phyloP scores from a whole-genome alignment of 1,140 invertebrate genomes.

The Platorchestia sp. region DNA sequence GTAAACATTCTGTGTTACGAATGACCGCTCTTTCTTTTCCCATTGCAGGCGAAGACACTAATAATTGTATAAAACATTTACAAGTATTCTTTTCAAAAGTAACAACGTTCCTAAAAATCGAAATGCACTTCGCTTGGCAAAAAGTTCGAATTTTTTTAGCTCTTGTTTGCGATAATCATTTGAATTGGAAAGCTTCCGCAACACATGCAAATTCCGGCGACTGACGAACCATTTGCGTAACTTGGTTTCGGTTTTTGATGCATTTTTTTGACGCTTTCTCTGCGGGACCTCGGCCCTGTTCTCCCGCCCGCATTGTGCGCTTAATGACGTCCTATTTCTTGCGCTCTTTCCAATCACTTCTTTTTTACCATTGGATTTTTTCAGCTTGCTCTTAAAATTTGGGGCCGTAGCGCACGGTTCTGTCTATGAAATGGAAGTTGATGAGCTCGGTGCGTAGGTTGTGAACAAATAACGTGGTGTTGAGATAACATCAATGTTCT shows the following conservation, averaged over 20 bases:
- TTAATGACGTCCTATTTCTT: constrained; percentile 36
- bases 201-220: constrained; percentile 42
- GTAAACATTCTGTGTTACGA: background rate
- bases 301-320: background rate
- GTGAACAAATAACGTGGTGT: background rate
- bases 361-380: background rate
- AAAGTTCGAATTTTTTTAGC: background rate
- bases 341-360: constrained; percentile 16
- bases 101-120: background rate
- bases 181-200: constrained; percentile 46
- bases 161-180: constrained; percentile 48
- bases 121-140: background rate
- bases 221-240: constrained; percentile 32
- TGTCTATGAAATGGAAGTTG: background rate
- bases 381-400: background rate
- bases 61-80: background rate
- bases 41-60: background rate
- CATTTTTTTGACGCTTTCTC: constrained; percentile 9
- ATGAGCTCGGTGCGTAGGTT: background rate
- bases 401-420: background rate
- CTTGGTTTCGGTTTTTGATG: constrained; percentile 24
- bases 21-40: background rate
- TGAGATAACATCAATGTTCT: no score
- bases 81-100: background rate
- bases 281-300: background rate